Evolutionary conservation across 2,797 vertebrate species (phyloP).

Genomic region (Anguilla obscura): DNA sequence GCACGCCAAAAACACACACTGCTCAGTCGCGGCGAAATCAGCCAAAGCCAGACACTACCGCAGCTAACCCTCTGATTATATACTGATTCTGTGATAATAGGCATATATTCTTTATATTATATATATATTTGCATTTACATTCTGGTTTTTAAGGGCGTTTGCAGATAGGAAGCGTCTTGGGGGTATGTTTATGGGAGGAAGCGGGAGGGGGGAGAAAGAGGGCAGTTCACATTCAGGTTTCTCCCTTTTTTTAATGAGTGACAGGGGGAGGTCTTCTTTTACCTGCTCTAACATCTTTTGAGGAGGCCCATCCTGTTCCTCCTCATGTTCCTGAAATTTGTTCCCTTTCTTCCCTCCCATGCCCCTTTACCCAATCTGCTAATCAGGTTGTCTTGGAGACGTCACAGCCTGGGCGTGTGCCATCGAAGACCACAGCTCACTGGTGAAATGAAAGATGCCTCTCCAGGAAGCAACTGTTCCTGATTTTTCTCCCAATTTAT

Average conservation of each 20-base stretch:
- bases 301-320: not conserved
- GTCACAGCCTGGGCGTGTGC: slow-evolving; percentile 15
- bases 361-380: not conserved
- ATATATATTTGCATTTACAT: slow-evolving; percentile 62
- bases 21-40: not conserved
- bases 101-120: slow-evolving; percentile 58
- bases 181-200: slow-evolving; percentile 46
- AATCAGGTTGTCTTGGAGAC: not conserved
- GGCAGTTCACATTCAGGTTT: not conserved
- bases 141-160: slow-evolving; percentile 48
- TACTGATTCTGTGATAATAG: slow-evolving; percentile 55
- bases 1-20: not conserved
- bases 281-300: not conserved
- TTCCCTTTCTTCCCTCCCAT: not conserved
- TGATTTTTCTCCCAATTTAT: not conserved
- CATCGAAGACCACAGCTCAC: not conserved
- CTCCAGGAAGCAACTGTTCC: not conserved
- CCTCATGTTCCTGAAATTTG: not conserved
- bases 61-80: slow-evolving; percentile 38
- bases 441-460: not conserved
- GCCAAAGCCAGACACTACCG: not conserved
- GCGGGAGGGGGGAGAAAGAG: slow-evolving; percentile 12
- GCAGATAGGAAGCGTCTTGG: slow-evolving; percentile 59
- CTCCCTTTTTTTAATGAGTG: not conserved
- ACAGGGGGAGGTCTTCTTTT: not conserved